Percentiles rank a stretch among this genome's conserved stretches.
Conservation (phyloP, 2,113 vertebrate genomes). For the Micronycteris hirsuta region DNA sequence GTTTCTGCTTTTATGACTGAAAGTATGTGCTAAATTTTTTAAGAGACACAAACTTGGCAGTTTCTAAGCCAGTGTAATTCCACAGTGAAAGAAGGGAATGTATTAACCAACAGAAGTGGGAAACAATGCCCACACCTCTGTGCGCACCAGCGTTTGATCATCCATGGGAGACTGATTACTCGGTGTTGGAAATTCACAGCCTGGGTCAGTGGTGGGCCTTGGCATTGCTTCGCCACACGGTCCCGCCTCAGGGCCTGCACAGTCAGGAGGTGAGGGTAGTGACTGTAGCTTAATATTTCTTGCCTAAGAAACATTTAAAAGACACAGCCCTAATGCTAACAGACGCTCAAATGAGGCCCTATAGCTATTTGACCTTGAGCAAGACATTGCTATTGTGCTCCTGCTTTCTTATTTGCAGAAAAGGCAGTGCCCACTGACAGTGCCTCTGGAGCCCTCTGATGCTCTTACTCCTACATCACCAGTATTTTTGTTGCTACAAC, state of each 20-base stretch:
- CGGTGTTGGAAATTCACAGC: not conserved
- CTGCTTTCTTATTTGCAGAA: not conserved
- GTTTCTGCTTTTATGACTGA: slow-evolving; percentile 46
- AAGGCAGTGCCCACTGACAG: not conserved
- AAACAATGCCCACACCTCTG: not conserved
- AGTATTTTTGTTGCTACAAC: not conserved
- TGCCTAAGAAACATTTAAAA: not conserved
- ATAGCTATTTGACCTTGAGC: not conserved
- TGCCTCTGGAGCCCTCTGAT: not conserved
- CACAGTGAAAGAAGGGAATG: slow-evolving; percentile 33
- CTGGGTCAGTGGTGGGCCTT: not conserved
- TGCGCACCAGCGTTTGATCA: not conserved
- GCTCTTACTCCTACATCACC: not conserved
- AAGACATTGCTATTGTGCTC: not conserved
- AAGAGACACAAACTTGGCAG: slow-evolving; percentile 63
- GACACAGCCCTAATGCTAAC: not conserved
- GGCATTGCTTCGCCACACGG: not conserved
- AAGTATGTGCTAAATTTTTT: slow-evolving; percentile 58
- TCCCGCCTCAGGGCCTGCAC: not conserved
- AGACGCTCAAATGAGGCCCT: not conserved
- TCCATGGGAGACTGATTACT: not conserved
- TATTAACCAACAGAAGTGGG: not conserved
- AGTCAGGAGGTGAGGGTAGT: not conserved
- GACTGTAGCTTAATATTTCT: not conserved
- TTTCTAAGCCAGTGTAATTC: slow-evolving; percentile 61